phyloP scores from a whole-genome alignment of 1,140 invertebrate species.

The Drosophila equinoxialis region DNA sequence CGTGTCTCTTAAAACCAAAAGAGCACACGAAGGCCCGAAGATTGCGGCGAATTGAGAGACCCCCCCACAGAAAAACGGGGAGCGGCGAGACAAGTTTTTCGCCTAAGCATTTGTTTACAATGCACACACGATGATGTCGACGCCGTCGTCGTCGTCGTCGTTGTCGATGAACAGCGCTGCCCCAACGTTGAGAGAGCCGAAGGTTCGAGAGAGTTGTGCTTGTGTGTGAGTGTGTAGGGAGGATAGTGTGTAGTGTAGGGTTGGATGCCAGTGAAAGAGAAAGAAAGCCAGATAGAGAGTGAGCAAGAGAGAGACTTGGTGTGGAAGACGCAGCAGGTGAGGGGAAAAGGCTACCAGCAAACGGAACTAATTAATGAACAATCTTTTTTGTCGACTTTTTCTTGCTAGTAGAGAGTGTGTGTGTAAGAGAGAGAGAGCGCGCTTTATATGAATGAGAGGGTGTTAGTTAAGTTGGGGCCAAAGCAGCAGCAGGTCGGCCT shows the following conservation, averaged over 20 bases:
- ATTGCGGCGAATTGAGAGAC: slow-evolving; percentile 59
- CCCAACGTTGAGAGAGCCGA: slow-evolving; percentile 26
- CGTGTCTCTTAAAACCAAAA: slow-evolving; percentile 60
- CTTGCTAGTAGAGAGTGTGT: slow-evolving; percentile 13
- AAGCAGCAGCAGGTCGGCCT: background rate
- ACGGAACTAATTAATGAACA: slow-evolving; percentile 79
- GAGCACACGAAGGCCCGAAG: slow-evolving; percentile 39
- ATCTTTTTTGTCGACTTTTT: slow-evolving; percentile 65
- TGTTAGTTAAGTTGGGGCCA: no score
- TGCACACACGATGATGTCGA: slow-evolving; percentile 25
- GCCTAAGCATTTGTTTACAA: slow-evolving; percentile 65
- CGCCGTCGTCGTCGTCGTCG: slow-evolving; percentile 18
- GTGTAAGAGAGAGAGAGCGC: background rate
- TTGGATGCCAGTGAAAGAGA: slow-evolving; percentile 2
- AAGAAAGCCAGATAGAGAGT: background rate
- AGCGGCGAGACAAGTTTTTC: slow-evolving; percentile 40
- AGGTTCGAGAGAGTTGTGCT: slow-evolving; percentile 17
- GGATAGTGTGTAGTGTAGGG: slow-evolving; percentile 4
- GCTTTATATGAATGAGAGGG: background rate
- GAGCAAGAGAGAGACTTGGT: no score
- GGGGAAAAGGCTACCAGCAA: slow-evolving; percentile 26
- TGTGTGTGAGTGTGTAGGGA: background rate
- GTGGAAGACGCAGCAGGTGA: background rate
- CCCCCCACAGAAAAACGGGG: slow-evolving; percentile 24
- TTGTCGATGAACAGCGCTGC: slow-evolving; percentile 18